A percentile compares a stretch with the other conserved stretches of the same genome.
These are phyloP conservation scores for Neoascia interrupta DNA, from an alignment of 2,888 invertebrate species.

Conservation along the genomic window DNA sequence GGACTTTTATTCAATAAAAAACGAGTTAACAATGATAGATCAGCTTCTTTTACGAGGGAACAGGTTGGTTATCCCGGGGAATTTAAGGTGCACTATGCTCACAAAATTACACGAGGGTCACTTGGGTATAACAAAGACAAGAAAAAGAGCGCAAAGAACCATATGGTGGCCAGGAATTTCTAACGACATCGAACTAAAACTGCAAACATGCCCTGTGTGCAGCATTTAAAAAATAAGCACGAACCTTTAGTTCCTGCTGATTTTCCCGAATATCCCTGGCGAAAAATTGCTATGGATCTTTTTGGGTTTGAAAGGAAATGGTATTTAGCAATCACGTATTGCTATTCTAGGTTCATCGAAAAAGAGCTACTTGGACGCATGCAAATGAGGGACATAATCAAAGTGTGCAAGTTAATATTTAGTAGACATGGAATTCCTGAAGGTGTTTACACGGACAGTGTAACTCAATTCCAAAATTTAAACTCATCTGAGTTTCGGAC, in stretches of 20 bases:
- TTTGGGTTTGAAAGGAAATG: neutral
- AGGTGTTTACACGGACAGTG: neutral
- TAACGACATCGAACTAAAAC: neutral
- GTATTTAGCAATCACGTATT: neutral
- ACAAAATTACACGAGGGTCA: constrained; percentile 1
- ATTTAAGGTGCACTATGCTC: neutral
- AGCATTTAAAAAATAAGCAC: neutral
- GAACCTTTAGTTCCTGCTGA: neutral
- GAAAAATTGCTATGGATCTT: neutral
- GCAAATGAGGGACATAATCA: neutral
- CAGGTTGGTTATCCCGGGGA: neutral
- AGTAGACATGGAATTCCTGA: neutral
- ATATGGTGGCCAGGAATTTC: constrained; percentile 11
- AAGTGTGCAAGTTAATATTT: constrained; percentile 3
- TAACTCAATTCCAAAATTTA: constrained; percentile 8
- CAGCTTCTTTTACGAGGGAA: neutral
- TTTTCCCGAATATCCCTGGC: neutral
- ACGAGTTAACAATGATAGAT: neutral
- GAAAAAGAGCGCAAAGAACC: neutral
- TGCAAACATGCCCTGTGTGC: neutral
- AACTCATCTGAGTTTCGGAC: neutral
- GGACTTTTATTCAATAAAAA: neutral
- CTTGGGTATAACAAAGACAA: constrained; percentile 11
- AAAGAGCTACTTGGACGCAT: neutral
- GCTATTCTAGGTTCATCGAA: neutral